These are phyloP conservation scores for Ichneumoninae sp. DNA, from an alignment of 2,888 invertebrate species.

Conservation along the genomic window DNA sequence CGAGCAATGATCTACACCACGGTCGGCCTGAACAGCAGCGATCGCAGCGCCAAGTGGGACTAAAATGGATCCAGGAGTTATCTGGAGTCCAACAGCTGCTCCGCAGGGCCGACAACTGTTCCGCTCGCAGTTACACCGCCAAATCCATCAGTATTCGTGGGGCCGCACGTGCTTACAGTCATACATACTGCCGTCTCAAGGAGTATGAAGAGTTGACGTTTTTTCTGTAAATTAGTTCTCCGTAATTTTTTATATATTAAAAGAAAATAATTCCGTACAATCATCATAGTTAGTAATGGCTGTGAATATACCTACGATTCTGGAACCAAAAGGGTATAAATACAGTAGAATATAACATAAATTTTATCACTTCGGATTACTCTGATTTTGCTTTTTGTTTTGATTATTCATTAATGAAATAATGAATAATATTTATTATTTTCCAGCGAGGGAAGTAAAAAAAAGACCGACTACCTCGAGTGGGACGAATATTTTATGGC, in stretches of 20 bases:
- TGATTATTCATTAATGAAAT: slow-evolving; percentile 4
- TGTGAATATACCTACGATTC: not conserved
- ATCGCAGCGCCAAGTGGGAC: not conserved
- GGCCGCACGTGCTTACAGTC: not conserved
- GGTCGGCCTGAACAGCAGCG: not conserved
- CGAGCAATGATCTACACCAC: not conserved
- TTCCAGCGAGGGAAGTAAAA: slow-evolving; percentile 78
- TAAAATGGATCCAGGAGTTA: not conserved
- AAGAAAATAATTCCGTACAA: not conserved
- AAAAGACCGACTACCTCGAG: slow-evolving; percentile 89
- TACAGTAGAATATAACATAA: not conserved
- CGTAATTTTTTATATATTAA: not conserved
- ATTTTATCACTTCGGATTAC: not conserved
- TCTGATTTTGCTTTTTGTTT: not conserved
- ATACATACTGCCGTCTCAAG: no score
- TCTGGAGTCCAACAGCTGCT: not conserved
- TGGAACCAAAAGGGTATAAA: slow-evolving; percentile 22
- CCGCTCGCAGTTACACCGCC: not conserved
- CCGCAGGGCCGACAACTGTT: not conserved
- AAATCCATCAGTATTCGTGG: not conserved
- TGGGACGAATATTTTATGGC: slow-evolving; percentile 99
- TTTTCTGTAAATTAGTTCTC: not conserved
- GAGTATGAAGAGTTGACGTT: slow-evolving; percentile 2
- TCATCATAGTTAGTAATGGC: slow-evolving; percentile 19
- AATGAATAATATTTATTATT: not conserved